Conservation (phyloP, 1,140 invertebrate genomes). For the Onthophagus taurus region DNA sequence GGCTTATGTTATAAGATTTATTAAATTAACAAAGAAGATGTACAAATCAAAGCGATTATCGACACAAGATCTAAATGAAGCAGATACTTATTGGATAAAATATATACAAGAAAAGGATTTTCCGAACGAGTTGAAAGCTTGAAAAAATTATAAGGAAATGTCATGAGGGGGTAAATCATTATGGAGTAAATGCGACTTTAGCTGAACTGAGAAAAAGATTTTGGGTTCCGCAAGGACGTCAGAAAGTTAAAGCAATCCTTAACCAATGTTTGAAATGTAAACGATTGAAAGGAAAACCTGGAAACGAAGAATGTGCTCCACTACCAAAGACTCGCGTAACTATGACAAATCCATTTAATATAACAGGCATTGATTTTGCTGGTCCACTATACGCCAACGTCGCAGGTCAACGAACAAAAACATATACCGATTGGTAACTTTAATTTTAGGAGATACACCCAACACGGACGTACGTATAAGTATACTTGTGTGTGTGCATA, state of each 20-base stretch:
- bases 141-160: background rate
- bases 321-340: slow-evolving; percentile 19
- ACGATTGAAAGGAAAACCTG: slow-evolving; percentile 6
- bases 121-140: too few species aligned
- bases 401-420: slow-evolving; percentile 16
- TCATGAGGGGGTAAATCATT: background rate
- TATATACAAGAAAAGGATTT: too few species aligned
- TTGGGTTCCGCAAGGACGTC: background rate
- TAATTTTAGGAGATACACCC: too few species aligned
- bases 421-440: too few species aligned
- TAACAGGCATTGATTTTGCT: slow-evolving; percentile 26
- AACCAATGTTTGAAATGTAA: slow-evolving; percentile 14
- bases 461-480: too few species aligned
- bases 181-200: background rate
- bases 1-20: too few species aligned
- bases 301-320: background rate
- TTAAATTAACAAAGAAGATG: too few species aligned
- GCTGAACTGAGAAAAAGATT: background rate
- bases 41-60: too few species aligned
- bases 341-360: slow-evolving; percentile 21
- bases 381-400: slow-evolving; percentile 19
- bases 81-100: too few species aligned
- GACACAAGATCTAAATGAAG: too few species aligned
- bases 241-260: slow-evolving; percentile 11
- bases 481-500: too few species aligned